Percentiles rank a stretch among this genome's conserved stretches.
Conservation (phyloP, 1,140 invertebrate species). For the Leucophenga varia region DNA sequence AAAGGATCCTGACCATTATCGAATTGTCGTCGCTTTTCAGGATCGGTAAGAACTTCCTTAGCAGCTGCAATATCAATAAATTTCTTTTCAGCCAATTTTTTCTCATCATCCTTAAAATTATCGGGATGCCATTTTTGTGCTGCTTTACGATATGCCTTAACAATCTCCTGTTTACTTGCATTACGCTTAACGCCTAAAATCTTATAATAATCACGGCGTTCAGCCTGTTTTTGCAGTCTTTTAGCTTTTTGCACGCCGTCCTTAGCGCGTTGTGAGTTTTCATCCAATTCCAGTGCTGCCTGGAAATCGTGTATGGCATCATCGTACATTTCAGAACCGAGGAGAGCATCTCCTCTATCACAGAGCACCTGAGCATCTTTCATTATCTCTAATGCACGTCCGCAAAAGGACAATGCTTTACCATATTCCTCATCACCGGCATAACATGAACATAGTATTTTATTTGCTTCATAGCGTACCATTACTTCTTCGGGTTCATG, state of each 20-base stretch:
- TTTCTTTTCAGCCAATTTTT: conserved; percentile 94
- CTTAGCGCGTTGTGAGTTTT: conserved; percentile 77
- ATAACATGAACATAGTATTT: conserved; percentile 75
- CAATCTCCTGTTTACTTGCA: conserved; percentile 90
- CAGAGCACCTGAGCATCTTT: conserved; percentile 80
- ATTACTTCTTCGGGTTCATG: conserved; percentile 70
- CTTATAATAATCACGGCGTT: conserved; percentile 97
- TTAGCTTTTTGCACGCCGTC: conserved; percentile 89
- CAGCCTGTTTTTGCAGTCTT: conserved; percentile 90
- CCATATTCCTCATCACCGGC: conserved; percentile 68
- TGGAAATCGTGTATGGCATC: conserved; percentile 89
- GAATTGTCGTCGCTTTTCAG: conserved; percentile 90
- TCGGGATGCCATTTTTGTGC: conserved; percentile 99
- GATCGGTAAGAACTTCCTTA: conserved; percentile 88
- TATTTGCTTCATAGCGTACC: conserved; percentile 74
- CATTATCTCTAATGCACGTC: conserved; percentile 75
- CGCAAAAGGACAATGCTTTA: conserved; percentile 74
- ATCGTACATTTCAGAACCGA: conserved; percentile 88
- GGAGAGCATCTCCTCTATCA: conserved; percentile 90
- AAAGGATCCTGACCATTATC: conserved; percentile 96
- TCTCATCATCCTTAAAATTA: conserved; percentile 89
- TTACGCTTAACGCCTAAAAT: conserved; percentile 77
- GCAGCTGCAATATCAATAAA: conserved; percentile 99
- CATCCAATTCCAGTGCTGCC: conserved; percentile 83
- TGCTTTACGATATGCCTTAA: conserved; percentile 95